phyloP scores from a whole-genome alignment of 2,888 invertebrate species.

The Brenthis daphne region DNA sequence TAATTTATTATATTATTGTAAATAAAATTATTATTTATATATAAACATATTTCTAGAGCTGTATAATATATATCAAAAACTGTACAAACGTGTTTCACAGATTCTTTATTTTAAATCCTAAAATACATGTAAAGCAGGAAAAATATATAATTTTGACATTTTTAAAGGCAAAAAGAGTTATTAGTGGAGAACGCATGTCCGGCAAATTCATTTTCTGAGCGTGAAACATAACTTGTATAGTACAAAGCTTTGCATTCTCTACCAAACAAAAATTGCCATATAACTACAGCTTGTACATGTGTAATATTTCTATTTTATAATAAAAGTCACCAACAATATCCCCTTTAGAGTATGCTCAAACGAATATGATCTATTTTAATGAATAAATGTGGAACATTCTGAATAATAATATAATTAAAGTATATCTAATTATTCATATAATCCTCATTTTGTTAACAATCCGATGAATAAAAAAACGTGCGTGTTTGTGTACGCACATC shows the following conservation, averaged over 20 bases:
- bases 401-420: no score
- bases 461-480: no score
- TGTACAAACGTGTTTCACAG: neutral
- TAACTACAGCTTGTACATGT: conserved; percentile 5
- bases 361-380: neutral
- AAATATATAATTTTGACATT: conserved; percentile 19
- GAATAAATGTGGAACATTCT: neutral
- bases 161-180: conserved; percentile 16
- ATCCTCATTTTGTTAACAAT: no score
- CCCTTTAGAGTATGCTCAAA: neutral
- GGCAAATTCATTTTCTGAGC: conserved; percentile 22
- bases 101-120: neutral
- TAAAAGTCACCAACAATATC: conserved; percentile 8
- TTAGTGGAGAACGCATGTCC: conserved; percentile 8
- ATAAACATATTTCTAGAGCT: no score
- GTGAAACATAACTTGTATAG: conserved; percentile 7
- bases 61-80: no score
- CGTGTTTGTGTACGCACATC: no score
- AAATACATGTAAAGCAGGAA: conserved; percentile 10
- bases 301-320: conserved; percentile 23
- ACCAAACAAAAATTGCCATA: conserved; percentile 15
- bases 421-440: no score
- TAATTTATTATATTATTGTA: no score
- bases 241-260: conserved; percentile 23
- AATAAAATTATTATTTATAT: no score